Conservation (phyloP, 2,113 vertebrate species). For the Chaenogobius annularis region DNA sequence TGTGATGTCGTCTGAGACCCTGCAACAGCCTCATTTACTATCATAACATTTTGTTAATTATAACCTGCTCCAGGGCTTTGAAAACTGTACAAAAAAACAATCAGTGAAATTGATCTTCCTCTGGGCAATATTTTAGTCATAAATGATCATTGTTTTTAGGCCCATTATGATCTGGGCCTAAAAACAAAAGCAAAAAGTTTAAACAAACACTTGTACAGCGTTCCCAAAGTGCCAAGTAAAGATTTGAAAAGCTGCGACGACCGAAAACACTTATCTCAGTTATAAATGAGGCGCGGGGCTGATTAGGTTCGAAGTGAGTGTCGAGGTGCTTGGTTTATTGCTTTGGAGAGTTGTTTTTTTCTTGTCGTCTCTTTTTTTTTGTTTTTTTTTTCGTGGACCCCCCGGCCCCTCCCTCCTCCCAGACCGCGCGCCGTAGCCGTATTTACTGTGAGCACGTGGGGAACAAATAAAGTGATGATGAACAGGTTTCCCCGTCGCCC, state of each 20-base stretch:
- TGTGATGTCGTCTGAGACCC: no score
- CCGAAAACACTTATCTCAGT: constrained; percentile 24
- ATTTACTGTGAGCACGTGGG: constrained; percentile 76
- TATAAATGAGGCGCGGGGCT: constrained; percentile 60
- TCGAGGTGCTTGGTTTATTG: constrained; percentile 61
- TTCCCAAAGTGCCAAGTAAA: not conserved
- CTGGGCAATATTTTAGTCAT: no score
- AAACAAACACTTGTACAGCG: not conserved
- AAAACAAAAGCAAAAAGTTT: no score
- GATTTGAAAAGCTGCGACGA: constrained; percentile 2
- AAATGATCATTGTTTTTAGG: no score
- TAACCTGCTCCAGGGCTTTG: no score
- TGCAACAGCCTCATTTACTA: no score
- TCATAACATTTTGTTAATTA: no score
- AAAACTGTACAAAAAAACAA: no score
- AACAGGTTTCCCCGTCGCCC: constrained; percentile 74
- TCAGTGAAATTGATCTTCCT: no score
- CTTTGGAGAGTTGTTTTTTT: constrained; percentile 48
- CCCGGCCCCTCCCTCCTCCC: constrained; percentile 48
- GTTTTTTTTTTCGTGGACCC: no score
- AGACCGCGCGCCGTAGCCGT: constrained; percentile 58
- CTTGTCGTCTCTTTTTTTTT: constrained; percentile 32
- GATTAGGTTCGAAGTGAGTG: constrained; percentile 47
- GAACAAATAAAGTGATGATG: constrained; percentile 81
- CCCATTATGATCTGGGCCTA: no score